Base-by-base conservation (phyloP, 2,888 invertebrate species). In the Rhynchonema sp. region DNA sequence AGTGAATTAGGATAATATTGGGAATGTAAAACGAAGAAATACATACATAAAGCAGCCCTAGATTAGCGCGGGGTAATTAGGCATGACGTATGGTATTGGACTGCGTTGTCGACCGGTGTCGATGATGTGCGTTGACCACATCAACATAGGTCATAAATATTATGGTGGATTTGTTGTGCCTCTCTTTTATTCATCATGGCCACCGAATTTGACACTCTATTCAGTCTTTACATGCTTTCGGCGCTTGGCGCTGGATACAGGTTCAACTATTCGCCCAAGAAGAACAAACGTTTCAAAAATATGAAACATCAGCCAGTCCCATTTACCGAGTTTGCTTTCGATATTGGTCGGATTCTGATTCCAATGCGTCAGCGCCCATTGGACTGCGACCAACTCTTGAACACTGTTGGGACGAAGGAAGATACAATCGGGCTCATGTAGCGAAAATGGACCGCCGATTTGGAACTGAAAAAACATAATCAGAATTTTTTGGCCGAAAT, bases 361-460 rank as follows among this genome's bases (percentile, higher is more conserved):
- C 70, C 70, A 72, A 60, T 70, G 68, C 13, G 71, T 68, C 49
- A 72, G 64, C 6, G 70, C 70, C 72, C 72, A 72, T 63, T 72
- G 72, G 26, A 72, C 69, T 26, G 72, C 70, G 26, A 72, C 68
- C 53, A 72, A 66, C 60, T 72, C 70, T 63, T 72, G 71, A 23
- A 72, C 71, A 28, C 67, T 65, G 46, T 66, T 66, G 22, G 69
- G 67, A 30, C 65, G 63, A 28, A 72, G 63, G 27, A 60, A 61
- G 17, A 61, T 61, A 62, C 72, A 72, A 61, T 72, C 70, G 25
- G 61, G 61, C 29, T 65, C 65, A 60, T 71, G 72, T 28, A 71
- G 55, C 3, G 55, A 23, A 20, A 61, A 55, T 30, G 58, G 30
- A 3, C 58, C 58, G 3, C 61, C 61, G 49, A 61, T 57, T n/a